Evolutionary conservation across 2,797 vertebrate genomes (phyloP).

Genomic region (Chelmon rostratus): DNA sequence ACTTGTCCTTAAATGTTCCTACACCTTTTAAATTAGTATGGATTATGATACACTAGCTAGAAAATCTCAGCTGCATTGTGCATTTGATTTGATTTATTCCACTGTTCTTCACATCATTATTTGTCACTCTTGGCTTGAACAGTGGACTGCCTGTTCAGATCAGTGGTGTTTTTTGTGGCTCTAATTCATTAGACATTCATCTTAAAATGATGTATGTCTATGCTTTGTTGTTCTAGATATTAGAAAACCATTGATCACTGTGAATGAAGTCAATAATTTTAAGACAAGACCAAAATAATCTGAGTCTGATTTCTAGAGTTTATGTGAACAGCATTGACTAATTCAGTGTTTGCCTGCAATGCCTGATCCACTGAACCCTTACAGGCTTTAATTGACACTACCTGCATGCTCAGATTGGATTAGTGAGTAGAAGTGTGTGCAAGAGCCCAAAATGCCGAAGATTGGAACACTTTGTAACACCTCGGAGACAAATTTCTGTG

Average conservation of each 20-base stretch:
- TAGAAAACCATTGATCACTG: background rate
- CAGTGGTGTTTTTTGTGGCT: slow-evolving; percentile 2
- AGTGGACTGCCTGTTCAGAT: background rate
- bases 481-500: background rate
- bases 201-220: background rate
- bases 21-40: background rate
- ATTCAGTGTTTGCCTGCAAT: background rate
- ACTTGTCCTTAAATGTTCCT: background rate
- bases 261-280: background rate
- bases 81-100: slow-evolving; percentile 5
- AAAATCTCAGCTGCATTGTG: background rate
- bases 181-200: background rate
- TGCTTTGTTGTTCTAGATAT: slow-evolving; percentile 5
- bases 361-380: background rate
- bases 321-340: background rate
- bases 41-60: background rate
- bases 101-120: background rate
- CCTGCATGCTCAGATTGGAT: background rate
- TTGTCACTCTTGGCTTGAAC: slow-evolving; percentile 8
- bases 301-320: background rate
- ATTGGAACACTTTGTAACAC: background rate
- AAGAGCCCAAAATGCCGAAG: background rate
- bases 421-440: background rate
- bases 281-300: slow-evolving; percentile 4
- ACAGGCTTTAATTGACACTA: background rate